These are phyloP conservation scores for Micronycteris hirsuta DNA, from an alignment of 2,113 vertebrate species.

Conservation along the genomic window DNA sequence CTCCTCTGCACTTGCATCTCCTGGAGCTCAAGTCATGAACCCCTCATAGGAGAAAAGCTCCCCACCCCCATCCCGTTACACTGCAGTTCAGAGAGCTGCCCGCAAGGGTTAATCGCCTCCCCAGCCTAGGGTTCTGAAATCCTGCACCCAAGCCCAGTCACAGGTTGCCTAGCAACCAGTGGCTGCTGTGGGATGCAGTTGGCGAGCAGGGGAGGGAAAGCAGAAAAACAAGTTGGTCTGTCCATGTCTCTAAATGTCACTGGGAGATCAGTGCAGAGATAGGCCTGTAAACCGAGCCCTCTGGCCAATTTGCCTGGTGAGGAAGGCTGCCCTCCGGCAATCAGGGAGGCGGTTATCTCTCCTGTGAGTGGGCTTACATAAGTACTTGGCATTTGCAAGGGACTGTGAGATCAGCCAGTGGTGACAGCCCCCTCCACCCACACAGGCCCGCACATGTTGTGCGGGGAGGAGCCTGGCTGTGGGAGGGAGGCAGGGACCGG, in stretches of 20 bases:
- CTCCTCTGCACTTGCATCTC: background rate
- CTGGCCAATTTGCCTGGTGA: background rate
- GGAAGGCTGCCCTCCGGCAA: background rate
- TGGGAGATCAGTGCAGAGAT: background rate
- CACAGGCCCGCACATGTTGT: background rate
- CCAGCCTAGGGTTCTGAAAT: conserved; percentile 26
- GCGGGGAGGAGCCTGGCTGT: background rate
- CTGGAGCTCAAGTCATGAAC: background rate
- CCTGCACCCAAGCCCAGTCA: background rate
- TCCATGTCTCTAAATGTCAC: conserved; percentile 18
- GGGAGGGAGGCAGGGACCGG: background rate
- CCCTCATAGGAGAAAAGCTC: background rate
- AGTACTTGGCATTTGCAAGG: conserved; percentile 20
- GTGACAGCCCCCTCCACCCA: background rate
- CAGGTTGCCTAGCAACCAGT: conserved; percentile 69
- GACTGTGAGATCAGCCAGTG: background rate
- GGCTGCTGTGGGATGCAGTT: background rate
- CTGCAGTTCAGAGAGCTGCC: background rate
- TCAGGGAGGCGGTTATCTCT: background rate
- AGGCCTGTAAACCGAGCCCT: background rate
- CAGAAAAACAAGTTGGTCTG: background rate
- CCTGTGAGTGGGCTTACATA: background rate
- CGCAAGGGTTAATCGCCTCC: conserved; percentile 20
- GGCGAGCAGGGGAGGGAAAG: background rate
- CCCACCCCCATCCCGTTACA: too few relatives aligned